Conservation (phyloP, 2,797 vertebrate genomes). For the Orientallactaga sibirica region DNA sequence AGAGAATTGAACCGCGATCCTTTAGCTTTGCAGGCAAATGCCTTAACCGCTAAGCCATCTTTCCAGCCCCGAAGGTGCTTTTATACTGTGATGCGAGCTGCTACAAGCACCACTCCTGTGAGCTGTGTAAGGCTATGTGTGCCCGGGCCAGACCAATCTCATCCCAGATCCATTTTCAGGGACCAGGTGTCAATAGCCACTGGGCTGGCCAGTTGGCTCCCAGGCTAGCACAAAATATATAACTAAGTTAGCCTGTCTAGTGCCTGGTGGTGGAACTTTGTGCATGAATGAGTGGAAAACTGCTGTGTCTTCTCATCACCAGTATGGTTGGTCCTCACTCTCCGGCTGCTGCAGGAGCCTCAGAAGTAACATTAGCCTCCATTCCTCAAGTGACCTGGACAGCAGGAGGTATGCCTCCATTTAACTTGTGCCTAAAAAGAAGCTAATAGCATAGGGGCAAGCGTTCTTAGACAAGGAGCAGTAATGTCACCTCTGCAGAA, state of each 20-base stretch:
- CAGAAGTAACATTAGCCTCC: background rate
- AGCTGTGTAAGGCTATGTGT: rapidly evolving
- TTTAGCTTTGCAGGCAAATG: too few relatives aligned
- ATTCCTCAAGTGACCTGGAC: background rate
- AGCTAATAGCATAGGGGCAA: background rate
- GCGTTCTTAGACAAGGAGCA: background rate
- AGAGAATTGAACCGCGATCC: too few relatives aligned
- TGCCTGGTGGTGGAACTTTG: background rate
- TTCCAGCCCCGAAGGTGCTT: too few relatives aligned
- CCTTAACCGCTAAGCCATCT: too few relatives aligned
- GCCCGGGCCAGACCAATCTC: background rate
- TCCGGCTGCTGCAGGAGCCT: background rate
- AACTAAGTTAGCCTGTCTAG: background rate
- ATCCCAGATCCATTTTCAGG: background rate
- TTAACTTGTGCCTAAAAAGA: constrained; percentile 20
- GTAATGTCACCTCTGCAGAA: background rate
- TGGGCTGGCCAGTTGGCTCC: background rate
- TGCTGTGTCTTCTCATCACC: background rate
- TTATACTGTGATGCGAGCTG: background rate
- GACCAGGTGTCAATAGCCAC: background rate
- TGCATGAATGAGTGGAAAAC: background rate
- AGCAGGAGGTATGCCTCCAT: background rate
- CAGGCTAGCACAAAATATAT: background rate
- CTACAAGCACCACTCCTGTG: rapidly evolving
- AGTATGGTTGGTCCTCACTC: background rate